Percentiles rank a stretch among this genome's conserved stretches.
These are phyloP conservation scores for Drosophila antonietae DNA, from an alignment of 2,888 invertebrate genomes.

Conservation along the genomic window DNA sequence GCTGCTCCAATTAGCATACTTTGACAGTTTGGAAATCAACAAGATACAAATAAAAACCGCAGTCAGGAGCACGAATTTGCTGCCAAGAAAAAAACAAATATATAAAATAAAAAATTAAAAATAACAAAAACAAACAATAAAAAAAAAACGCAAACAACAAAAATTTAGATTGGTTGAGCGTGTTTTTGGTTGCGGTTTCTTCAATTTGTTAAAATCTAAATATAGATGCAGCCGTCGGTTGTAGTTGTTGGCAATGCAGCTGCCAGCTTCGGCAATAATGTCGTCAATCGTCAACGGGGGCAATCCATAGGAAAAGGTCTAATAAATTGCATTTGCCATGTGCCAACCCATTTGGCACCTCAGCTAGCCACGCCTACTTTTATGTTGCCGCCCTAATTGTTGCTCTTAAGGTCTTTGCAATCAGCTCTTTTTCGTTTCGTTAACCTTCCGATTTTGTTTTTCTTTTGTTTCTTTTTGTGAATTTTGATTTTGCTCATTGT, in stretches of 20 bases:
- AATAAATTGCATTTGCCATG: conserved; percentile 69
- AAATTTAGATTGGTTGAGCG: conserved; percentile 40
- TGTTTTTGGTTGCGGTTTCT: conserved; percentile 53
- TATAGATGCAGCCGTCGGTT: conserved; percentile 60
- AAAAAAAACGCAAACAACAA: conserved; percentile 8
- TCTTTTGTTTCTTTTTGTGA: neutral
- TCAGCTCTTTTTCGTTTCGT: conserved; percentile 10
- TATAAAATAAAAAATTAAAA: neutral
- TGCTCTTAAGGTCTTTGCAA: conserved; percentile 23
- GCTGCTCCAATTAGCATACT: conserved; percentile 64
- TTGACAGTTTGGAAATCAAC: conserved; percentile 63
- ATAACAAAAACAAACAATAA: neutral
- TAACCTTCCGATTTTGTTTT: conserved; percentile 6
- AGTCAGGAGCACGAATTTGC: conserved; percentile 48
- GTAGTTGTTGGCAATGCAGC: conserved; percentile 29
- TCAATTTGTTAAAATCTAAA: conserved; percentile 53
- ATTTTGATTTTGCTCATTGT: conserved; percentile 31
- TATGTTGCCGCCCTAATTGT: conserved; percentile 2
- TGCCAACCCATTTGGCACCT: conserved; percentile 21
- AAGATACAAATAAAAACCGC: conserved; percentile 37
- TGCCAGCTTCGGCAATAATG: conserved; percentile 38
- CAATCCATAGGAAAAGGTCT: conserved; percentile 42
- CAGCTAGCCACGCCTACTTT: neutral
- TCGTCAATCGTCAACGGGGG: conserved; percentile 53
- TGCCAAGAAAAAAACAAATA: conserved; percentile 53